Conservation (phyloP, 2,113 vertebrate genomes). For the Notothenia coriiceps region DNA sequence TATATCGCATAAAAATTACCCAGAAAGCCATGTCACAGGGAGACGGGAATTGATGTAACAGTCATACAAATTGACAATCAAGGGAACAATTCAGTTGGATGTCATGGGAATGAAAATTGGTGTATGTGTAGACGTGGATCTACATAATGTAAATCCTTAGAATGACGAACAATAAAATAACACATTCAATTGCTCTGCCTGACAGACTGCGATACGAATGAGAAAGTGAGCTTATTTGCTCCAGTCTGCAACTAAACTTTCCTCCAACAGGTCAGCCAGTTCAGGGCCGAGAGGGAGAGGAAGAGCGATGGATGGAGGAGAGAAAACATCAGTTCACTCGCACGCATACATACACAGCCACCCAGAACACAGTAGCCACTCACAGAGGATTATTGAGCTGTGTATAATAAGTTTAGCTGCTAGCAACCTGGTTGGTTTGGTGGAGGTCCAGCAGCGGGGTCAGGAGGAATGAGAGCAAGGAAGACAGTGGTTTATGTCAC, state of each 20-base stretch:
- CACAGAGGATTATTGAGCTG: constrained; percentile 33
- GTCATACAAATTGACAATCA: constrained; percentile 58
- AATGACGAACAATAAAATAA: constrained; percentile 29
- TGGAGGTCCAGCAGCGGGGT: constrained; percentile 44
- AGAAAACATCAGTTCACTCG: constrained; percentile 36
- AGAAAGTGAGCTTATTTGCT: constrained; percentile 25
- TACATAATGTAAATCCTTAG: constrained; percentile 27
- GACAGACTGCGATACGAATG: constrained; percentile 14
- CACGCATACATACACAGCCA: constrained; percentile 19
- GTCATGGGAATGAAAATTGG: constrained; percentile 30
- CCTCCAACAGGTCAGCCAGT: constrained; percentile 43
- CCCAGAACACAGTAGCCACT: constrained; percentile 22
- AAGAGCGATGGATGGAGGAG: constrained; percentile 23
- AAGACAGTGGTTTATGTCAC: neutral
- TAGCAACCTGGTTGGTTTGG: constrained; percentile 18
- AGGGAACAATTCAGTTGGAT: constrained; percentile 42
- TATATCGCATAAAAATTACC: constrained; percentile 27
- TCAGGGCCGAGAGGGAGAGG: constrained; percentile 31
- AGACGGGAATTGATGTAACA: constrained; percentile 18
- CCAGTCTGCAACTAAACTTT: constrained; percentile 25
- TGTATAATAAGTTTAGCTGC: constrained; percentile 39
- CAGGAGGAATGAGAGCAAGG: constrained; percentile 34
- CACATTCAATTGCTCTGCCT: constrained; percentile 10
- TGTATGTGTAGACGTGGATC: neutral
- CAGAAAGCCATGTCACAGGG: constrained; percentile 31